A percentile compares a stretch with the other conserved stretches of the same genome.
These are phyloP conservation scores for Agrenia bidenticulata DNA, from an alignment of 2,888 invertebrate species.

Conservation along the genomic window DNA sequence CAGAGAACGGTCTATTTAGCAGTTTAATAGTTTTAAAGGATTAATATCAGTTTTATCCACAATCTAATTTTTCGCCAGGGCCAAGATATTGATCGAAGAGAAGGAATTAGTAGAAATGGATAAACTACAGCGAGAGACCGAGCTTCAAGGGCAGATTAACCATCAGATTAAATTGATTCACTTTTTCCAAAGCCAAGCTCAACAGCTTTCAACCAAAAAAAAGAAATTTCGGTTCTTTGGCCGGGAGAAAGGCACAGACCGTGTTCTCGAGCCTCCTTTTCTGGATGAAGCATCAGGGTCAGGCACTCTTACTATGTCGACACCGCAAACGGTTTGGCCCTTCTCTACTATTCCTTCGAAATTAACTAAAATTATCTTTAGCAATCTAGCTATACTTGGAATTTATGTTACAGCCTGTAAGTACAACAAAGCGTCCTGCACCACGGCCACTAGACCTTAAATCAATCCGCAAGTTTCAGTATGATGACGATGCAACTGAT, in stretches of 20 bases:
- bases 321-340: background rate
- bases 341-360: too few relatives aligned
- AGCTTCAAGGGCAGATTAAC: conserved; percentile 60
- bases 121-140: conserved; percentile 53
- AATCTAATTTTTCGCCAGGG: background rate
- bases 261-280: background rate
- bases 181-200: conserved; percentile 55
- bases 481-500: conserved; percentile 4
- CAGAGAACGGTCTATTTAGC: conserved; percentile 13
- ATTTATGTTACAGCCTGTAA: conserved; percentile 4
- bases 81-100: background rate
- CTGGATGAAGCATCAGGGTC: background rate
- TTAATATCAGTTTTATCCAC: background rate
- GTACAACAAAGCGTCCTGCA: background rate
- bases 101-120: conserved; percentile 10
- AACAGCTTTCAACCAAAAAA: conserved; percentile 10
- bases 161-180: conserved; percentile 63
- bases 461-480: background rate
- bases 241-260: background rate
- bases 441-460: background rate
- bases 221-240: conserved; percentile 12
- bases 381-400: too few relatives aligned
- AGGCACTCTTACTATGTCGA: background rate
- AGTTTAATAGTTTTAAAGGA: background rate
- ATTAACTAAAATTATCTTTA: too few relatives aligned